A percentile compares a stretch with the other conserved stretches of the same genome.
Evolutionary conservation across 2,113 vertebrate species (phyloP).

Genomic region (Danionella cerebrum): DNA sequence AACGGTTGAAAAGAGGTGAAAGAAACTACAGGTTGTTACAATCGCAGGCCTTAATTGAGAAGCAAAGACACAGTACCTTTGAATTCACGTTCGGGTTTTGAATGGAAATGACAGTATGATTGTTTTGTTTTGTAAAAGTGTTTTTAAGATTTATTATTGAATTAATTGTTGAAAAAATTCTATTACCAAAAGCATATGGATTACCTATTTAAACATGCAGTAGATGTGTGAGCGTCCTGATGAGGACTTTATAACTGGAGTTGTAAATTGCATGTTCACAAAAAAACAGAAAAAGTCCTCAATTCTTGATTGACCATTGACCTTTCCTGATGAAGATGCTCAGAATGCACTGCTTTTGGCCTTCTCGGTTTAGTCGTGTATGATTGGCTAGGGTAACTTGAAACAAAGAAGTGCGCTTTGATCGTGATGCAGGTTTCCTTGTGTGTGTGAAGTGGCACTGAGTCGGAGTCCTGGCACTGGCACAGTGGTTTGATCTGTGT

Average conservation of each 20-base stretch:
- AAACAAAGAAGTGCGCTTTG: slow-evolving; percentile 15
- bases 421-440: neutral
- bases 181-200: slow-evolving; percentile 37
- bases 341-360: slow-evolving; percentile 41
- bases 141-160: slow-evolving; percentile 40
- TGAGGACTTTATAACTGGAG: slow-evolving; percentile 39
- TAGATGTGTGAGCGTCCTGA: slow-evolving; percentile 40
- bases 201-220: slow-evolving; percentile 45
- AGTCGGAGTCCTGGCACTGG: slow-evolving; percentile 19
- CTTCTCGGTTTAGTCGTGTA: slow-evolving; percentile 43
- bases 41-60: slow-evolving; percentile 53
- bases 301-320: slow-evolving; percentile 27
- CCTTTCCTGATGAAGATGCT: slow-evolving; percentile 33
- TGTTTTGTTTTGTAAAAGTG: slow-evolving; percentile 27
- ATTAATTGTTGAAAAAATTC: slow-evolving; percentile 13
- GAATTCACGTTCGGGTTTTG: slow-evolving; percentile 21
- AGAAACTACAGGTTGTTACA: slow-evolving; percentile 47
- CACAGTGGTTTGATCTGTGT: slow-evolving; percentile 22
- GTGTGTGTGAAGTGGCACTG: slow-evolving; percentile 15
- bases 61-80: slow-evolving; percentile 41
- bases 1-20: slow-evolving; percentile 45
- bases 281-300: slow-evolving; percentile 21
- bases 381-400: neutral
- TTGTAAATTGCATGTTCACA: slow-evolving; percentile 44
- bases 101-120: slow-evolving; percentile 32